Base-by-base conservation (phyloP, 2,888 invertebrate genomes). In the Drosophila stalkeri region DNA sequence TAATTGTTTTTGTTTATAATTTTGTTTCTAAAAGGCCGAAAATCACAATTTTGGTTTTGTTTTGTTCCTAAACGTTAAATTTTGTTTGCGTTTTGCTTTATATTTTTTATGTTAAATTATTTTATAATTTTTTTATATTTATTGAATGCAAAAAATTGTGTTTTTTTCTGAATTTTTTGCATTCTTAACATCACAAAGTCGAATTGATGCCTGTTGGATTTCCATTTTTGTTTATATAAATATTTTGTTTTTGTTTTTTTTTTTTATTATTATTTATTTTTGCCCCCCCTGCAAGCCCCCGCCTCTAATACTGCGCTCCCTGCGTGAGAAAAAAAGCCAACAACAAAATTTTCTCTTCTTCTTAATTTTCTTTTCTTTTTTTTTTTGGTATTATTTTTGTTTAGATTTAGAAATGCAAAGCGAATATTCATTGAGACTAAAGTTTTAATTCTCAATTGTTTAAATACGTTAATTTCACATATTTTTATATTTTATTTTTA, bases 11-110 rank as follows among this genome's bases (percentile, higher is more conserved):
- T 60, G 68, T 23, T 46, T 75, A 73, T 81, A 87, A 88, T 88
- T 88, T 88, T 88, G 87, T 91, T 91, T 85, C 86, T 91, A 90
- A 91, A 91, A 91, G 91, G 90, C 91, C 91, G 91, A 91, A 91
- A 91, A 91, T 91, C 91, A 91, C 91, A 91, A 91, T 91, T 91
- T 91, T 88, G 91, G 82, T 90, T 90, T 90, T 77, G 75, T 80
- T 84, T 81, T 90, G 83, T 86, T 91, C 88, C 90, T 91, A 91
- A 91, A 91, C 72, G 67, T 90, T 85, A 81, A 88, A 89, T 89
- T 89, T 88, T 84, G 81, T 81, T 75, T 79, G 62, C 69, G 47
- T 37, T 12, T n/a, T 35, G 35, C 44, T 47, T 59, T 72, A 35
- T 3, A 5, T 37, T 37, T 14, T 37, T 37, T 35, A 43, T 75